phyloP scores from a whole-genome alignment of 2,888 invertebrate species.

The Phortica okadai region DNA sequence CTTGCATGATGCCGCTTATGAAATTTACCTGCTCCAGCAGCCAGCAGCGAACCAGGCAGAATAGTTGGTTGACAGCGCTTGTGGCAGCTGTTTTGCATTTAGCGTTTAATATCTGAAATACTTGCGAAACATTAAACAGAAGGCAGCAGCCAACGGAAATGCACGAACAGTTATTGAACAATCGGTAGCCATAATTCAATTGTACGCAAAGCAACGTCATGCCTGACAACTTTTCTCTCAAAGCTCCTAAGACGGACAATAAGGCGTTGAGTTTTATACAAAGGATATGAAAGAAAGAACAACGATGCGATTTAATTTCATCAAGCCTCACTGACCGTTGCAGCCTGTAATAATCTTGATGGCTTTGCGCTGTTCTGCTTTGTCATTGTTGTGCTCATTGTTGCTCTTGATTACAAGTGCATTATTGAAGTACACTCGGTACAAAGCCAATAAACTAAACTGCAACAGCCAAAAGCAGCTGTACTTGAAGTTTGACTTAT shows the following conservation, averaged over 20 bases:
- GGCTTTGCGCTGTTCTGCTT: neutral
- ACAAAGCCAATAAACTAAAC: neutral
- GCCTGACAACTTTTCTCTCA: no score
- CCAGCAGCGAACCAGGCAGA: neutral
- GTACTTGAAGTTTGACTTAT: neutral
- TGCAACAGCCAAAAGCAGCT: neutral
- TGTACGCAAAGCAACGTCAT: no score
- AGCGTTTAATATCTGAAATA: constrained; percentile 3
- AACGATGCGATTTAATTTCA: constrained; percentile 13
- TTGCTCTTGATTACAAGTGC: neutral
- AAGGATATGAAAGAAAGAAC: neutral
- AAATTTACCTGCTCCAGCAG: constrained; percentile 4
- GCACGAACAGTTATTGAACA: neutral
- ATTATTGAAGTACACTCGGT: constrained; percentile 17
- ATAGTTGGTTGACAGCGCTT: neutral
- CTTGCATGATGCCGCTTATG: constrained; percentile 22
- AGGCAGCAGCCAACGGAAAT: neutral
- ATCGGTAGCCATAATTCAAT: neutral
- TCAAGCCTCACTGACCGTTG: neutral
- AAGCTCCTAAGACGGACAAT: no score
- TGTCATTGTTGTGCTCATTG: neutral
- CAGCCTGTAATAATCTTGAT: constrained; percentile 7
- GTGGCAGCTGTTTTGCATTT: neutral
- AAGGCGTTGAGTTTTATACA: neutral
- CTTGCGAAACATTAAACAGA: neutral